A percentile compares a stretch with the other conserved stretches of the same genome.
These are phyloP conservation scores for Dicaeum eximium DNA, from an alignment of 2,113 vertebrate genomes.

Conservation along the genomic window DNA sequence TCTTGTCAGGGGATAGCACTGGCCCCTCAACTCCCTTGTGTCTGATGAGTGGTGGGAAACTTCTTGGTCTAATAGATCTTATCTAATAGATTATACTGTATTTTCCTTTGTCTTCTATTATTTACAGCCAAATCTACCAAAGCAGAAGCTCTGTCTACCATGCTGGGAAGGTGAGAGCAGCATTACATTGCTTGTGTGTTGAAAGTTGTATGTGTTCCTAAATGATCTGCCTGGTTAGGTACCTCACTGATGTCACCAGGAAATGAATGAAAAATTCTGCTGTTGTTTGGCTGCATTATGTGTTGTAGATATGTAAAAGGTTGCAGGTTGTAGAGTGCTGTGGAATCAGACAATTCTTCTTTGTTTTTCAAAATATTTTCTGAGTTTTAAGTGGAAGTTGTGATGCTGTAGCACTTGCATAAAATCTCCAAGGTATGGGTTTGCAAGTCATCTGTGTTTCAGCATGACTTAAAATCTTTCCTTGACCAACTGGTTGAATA, in stretches of 20 bases:
- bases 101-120: not conserved
- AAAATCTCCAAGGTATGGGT: not conserved
- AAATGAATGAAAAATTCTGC: not conserved
- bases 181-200: not conserved
- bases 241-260: not conserved
- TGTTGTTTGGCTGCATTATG: not conserved
- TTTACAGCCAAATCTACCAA: not conserved
- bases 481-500: not conserved
- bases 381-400: not conserved
- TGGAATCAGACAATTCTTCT: not conserved
- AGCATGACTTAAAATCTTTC: not conserved
- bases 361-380: not conserved
- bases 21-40: accelerated
- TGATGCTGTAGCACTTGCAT: not conserved
- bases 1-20: not conserved
- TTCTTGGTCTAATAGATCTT: not conserved
- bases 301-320: not conserved
- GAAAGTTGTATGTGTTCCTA: not conserved
- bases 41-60: not conserved
- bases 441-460: not conserved
- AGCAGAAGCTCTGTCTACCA: not conserved
- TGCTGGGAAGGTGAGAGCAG: not conserved
- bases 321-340: not conserved
- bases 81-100: not conserved
- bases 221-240: not conserved